Evolutionary conservation across 2,797 vertebrate genomes (phyloP).

Genomic region (Peromyscus aztecus): DNA sequence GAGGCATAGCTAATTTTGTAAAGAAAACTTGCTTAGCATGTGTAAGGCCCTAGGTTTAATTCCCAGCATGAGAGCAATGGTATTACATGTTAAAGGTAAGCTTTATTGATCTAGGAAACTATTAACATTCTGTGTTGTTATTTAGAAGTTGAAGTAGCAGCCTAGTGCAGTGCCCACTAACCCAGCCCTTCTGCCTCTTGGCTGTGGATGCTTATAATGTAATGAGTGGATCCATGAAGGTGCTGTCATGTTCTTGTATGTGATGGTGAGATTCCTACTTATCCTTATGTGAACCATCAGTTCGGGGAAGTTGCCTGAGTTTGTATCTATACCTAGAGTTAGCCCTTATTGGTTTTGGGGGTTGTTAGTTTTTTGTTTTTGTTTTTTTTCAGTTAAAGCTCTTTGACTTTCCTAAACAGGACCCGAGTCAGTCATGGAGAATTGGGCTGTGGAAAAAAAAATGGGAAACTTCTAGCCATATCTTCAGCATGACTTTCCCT

Average conservation of each 20-base stretch:
- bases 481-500: neutral
- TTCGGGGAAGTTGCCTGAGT: neutral
- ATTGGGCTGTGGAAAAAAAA: no score
- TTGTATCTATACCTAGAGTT: neutral
- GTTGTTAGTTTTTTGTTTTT: no score
- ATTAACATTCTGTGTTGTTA: neutral
- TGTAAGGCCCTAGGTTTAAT: neutral
- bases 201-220: neutral
- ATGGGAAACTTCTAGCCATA: neutral
- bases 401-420: neutral
- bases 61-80: neutral
- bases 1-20: neutral
- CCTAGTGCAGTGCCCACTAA: neutral
- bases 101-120: neutral
- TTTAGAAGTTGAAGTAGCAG: neutral
- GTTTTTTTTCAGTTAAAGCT: neutral
- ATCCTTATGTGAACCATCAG: neutral
- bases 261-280: neutral
- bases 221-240: neutral
- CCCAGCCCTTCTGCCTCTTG: neutral
- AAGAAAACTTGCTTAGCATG: neutral
- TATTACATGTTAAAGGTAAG: neutral
- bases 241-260: neutral
- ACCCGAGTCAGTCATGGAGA: neutral
- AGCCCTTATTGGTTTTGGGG: neutral